Percentiles rank a stretch among this genome's conserved stretches.
Conservation (phyloP, 2,113 vertebrate species). For the Trogon surrucura region DNA sequence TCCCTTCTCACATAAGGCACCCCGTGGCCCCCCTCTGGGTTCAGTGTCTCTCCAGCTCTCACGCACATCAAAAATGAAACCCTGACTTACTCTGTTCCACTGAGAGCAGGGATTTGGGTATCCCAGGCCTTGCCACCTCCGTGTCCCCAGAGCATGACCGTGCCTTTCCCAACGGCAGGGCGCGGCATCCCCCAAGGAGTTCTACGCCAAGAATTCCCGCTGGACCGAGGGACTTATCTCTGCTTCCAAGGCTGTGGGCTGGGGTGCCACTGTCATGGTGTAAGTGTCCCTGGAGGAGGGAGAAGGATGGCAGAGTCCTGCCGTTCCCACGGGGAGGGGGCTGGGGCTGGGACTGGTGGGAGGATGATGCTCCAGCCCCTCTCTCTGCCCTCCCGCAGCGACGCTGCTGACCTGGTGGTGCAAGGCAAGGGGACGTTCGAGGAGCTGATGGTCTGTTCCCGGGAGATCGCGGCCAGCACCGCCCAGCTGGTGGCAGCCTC, state of each 20-base stretch:
- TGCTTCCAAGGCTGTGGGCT: constrained; percentile 95
- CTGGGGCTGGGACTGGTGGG: fast-evolving
- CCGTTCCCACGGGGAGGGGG: background rate
- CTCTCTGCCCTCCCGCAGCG: constrained; percentile 70
- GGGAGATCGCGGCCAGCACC: constrained; percentile 94
- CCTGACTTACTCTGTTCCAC: background rate
- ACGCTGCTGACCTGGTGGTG: constrained; percentile 93
- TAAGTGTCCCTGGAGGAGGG: constrained; percentile 71
- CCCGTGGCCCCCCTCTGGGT: fast-evolving
- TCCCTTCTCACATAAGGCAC: background rate
- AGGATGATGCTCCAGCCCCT: background rate
- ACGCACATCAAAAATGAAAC: background rate
- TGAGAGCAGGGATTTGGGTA: fast-evolving
- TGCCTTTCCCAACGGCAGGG: constrained; percentile 74
- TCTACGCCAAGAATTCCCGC: constrained; percentile 96
- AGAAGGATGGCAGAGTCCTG: background rate
- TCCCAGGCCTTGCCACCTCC: background rate
- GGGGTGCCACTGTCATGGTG: constrained; percentile 98
- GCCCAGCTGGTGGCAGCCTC: constrained; percentile 96
- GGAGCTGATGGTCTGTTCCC: constrained; percentile 96
- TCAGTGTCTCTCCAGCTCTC: background rate
- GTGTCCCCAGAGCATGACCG: fast-evolving
- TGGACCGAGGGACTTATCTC: constrained; percentile 98
- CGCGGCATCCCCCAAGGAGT: constrained; percentile 92
- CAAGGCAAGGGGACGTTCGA: constrained; percentile 96